Evolutionary conservation across 2,113 vertebrate genomes (phyloP), one percentile per base, ranked within the genome.

Genomic region (Fulica atra): DNA sequence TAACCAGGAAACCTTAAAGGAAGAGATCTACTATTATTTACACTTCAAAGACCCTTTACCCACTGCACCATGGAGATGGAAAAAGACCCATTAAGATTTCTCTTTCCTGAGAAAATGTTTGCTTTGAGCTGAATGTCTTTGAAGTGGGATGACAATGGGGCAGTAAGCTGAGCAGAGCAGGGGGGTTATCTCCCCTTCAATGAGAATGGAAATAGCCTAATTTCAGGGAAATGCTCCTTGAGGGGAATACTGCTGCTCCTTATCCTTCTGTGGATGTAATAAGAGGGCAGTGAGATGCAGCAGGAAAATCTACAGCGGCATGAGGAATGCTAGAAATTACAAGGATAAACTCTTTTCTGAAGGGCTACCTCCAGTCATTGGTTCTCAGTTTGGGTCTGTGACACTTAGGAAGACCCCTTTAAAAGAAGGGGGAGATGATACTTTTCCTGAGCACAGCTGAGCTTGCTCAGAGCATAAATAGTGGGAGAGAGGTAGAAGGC

Each of bases 311-410:
- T 31, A 11, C 17, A 81, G 19, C 35, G 20, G 7, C 5, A 23
- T 24, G 15, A 76, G 44, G n/a, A 84, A 36, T 19, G 29, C 9
- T 26, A 21, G 50, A n/a, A 85, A 80, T 65, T 16, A 50, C 11
- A 24, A 25, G 28, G 26, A 65, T 42, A 64, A 88, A 15, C 5
- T 21, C 59, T 64, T 31, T 65, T 60, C 40, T 76, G 44, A 65
- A 81, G 7, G 0, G 0, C 23, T 69, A 10, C 13, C 12, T 70
- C 11, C 7, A 31, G 26, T 48, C 10, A 18, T 3, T 11, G 23
- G 10, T 36, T 73, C 65, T 51, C 20, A 61, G 10, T 40, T 66
- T 78, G n/a, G 8, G 13, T 19, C 35, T 10, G 13, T 15, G 19
- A 25, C 10, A 9, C 3, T 35, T 29, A 14, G 25, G 74, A 64